Conservation (phyloP, 2,113 vertebrate genomes). For the Xenotilapia flavipinnis region DNA sequence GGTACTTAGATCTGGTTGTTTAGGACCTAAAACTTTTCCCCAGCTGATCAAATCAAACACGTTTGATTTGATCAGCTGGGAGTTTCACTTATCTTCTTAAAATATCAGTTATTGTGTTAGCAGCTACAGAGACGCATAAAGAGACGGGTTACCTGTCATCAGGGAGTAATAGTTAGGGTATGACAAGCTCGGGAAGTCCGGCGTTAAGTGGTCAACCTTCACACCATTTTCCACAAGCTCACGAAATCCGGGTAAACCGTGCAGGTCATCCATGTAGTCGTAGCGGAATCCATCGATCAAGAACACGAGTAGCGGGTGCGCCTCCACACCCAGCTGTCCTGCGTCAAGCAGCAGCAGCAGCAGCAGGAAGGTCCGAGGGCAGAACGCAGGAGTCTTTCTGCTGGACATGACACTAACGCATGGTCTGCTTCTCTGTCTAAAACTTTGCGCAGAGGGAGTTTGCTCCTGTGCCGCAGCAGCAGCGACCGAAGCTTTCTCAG, state of each 20-base stretch:
- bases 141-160: slow-evolving; percentile 82
- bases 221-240: slow-evolving; percentile 81
- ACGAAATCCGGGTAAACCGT: slow-evolving; percentile 76
- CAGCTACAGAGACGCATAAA: not conserved
- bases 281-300: slow-evolving; percentile 90
- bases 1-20: not conserved
- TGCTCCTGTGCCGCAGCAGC: not conserved
- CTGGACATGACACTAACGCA: not conserved
- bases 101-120: not conserved
- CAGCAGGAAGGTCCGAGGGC: not conserved
- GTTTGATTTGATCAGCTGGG: not conserved
- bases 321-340: not conserved
- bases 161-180: slow-evolving; percentile 93
- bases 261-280: slow-evolving; percentile 85
- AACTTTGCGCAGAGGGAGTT: fast-evolving
- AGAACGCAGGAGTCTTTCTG: not conserved
- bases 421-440: not conserved
- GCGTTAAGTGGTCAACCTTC: slow-evolving; percentile 90
- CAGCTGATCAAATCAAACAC: fast-evolving
- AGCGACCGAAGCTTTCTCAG: not conserved
- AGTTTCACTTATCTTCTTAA: not conserved
- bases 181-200: slow-evolving; percentile 90
- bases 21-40: fast-evolving
- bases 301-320: slow-evolving; percentile 79
- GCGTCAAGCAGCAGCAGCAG: not conserved